Conservation (phyloP, 2,113 vertebrate genomes). For the Bufo bufo region DNA sequence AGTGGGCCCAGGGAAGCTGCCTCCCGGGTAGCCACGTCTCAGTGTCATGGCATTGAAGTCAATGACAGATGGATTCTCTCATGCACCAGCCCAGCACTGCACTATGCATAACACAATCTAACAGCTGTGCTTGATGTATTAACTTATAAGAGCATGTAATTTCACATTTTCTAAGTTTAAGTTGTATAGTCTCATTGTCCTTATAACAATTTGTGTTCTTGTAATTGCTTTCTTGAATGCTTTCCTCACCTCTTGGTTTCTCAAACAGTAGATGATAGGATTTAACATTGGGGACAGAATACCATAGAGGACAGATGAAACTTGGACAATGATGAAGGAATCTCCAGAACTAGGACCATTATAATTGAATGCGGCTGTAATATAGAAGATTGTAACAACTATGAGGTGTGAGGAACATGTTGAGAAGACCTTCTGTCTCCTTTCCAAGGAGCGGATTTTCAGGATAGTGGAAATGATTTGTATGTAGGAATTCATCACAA, state of each 20-base stretch:
- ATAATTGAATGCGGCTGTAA: constrained; percentile 58
- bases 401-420: constrained; percentile 60
- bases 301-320: constrained; percentile 58
- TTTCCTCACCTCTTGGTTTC: constrained; percentile 61
- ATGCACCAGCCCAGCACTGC: too few species aligned
- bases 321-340: constrained; percentile 33
- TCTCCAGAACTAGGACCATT: constrained; percentile 39
- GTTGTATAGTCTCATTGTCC: too few species aligned
- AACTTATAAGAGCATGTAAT: too few species aligned
- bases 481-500: constrained; percentile 16
- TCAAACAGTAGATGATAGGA: constrained; percentile 61
- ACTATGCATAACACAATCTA: too few species aligned
- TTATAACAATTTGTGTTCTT: too few species aligned
- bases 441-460: neutral
- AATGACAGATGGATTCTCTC: too few species aligned
- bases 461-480: constrained; percentile 8
- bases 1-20: too few species aligned
- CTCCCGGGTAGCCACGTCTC: too few species aligned
- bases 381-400: constrained; percentile 60
- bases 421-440: neutral
- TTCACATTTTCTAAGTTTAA: too few species aligned
- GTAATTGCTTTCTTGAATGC: constrained; percentile 54
- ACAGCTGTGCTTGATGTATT: too few species aligned
- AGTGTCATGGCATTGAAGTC: too few species aligned
- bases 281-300: constrained; percentile 61